phyloP scores from a whole-genome alignment of 2,888 invertebrate genomes.

The Eulithis testata region DNA sequence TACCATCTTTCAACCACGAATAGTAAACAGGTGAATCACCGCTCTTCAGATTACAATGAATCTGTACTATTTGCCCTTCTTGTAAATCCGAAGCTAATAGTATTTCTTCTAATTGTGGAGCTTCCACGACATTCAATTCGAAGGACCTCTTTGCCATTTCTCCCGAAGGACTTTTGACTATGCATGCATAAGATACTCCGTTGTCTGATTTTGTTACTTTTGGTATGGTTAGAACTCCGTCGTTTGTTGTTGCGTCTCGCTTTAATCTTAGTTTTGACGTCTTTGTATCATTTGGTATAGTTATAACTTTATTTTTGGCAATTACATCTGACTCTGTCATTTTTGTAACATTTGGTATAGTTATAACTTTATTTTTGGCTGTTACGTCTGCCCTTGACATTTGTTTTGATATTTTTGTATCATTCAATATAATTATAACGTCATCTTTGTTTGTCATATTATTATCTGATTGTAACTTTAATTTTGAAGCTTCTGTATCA shows the following conservation, averaged over 20 bases:
- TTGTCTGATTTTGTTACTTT: constrained; percentile 87
- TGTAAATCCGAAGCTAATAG: constrained; percentile 91
- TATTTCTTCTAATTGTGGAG: constrained; percentile 93
- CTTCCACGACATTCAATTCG: constrained; percentile 88
- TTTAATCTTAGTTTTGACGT: constrained; percentile 32
- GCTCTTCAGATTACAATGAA: constrained; percentile 91
- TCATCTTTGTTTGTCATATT: no score
- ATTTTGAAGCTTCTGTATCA: no score
- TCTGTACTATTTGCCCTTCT: constrained; percentile 93
- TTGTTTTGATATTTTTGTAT: no score
- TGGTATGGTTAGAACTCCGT: constrained; percentile 85
- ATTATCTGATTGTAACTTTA: not conserved
- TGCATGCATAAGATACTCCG: constrained; percentile 91
- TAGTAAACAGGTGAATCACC: constrained; percentile 89
- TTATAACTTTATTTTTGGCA: no score
- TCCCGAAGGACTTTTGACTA: constrained; percentile 89
- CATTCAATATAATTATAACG: no score
- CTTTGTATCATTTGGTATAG: no score
- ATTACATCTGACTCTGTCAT: no score
- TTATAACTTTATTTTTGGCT: no score
- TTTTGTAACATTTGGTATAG: no score
- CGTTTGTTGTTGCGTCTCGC: constrained; percentile 61
- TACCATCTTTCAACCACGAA: constrained; percentile 88
- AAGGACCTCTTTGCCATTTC: constrained; percentile 90
- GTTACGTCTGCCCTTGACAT: no score